Base-by-base conservation (phyloP, 2,888 invertebrate genomes). In the Gymnoscelis rufifasciata region DNA sequence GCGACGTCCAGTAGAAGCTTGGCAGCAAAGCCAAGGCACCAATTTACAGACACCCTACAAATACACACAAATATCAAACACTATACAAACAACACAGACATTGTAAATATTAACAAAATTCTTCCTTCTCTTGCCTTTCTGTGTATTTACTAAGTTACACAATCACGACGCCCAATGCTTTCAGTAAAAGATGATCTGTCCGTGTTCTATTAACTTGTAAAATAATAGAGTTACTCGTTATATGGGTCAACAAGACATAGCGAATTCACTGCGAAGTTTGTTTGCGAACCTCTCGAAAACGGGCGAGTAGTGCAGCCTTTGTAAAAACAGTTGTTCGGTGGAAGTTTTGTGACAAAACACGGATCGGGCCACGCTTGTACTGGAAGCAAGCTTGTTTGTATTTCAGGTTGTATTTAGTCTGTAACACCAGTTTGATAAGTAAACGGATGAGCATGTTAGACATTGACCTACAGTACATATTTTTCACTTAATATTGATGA, bases 361-460 rank as follows among this genome's bases (percentile, higher is more conserved):
- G 15, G 35, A 35, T 38, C n/a, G 6, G 3, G 3, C 26, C 13
- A n/a, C 13, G 26, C 19, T 11, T 13, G 27, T 31, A 31, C 30
- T 13, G 24, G 23, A 30, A 42, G 57, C 49, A 47, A 71, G 71
- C 74, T 78, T 78, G 71, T 72, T 68, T 74, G 69, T 78, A 71
- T 62, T 64, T 60, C 62, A 69, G 68, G 64, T 68, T 68, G 71
- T 74, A 71, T 73, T 66, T 75, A 75, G 74, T 62, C 59, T 67
- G 56, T 74, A 72, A 70, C 66, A 74, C 60, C 54, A 63, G 51
- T 64, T 35, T 41, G n/a, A 28, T 47, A 48, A 14, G 27, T 10
- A 52, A 84, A 74, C 76, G 68, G 74, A 82, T 82, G 81, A 78
- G 84, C 86, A 87, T 88, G 84, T 75, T 77, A 66, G 76, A 74